Base-by-base conservation (phyloP, 2,113 vertebrate genomes). In the Cyprinodon variegatus region DNA sequence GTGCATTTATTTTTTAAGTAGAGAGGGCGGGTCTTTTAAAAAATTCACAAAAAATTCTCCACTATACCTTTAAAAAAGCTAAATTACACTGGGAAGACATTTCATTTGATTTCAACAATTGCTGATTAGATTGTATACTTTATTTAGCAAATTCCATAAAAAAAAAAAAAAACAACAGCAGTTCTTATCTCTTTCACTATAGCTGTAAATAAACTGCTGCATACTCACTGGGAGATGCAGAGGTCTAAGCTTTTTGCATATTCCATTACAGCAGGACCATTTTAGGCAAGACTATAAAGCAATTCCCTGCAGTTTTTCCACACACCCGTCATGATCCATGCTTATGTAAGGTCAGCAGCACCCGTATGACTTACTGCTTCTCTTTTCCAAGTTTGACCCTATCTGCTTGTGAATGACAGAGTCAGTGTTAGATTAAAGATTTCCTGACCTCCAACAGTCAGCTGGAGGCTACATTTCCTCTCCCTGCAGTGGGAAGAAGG, bases 401-500 rank as follows among this genome's bases (percentile, higher is more conserved):
- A 40, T 13, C 68, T 68, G 65, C 61, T 70, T 15, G 15, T 77
- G 83, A 89, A 67, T 60, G 84, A 84, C 71, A 65, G 65, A 70
- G 67, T 65, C 74, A 81, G 45, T 15, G 76, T 61, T 17, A 63
- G 75, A 80, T 62, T 72, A 62, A 57, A 65, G 68, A 85, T 81
- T 80, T 79, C 81, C 85, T 85, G 86, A 90, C 86, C 77, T 78
- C 75, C 10, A 15, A 46, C 70, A 62, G 71, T 45, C 83, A 77
- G 65, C 70, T 72, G 77, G 83, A 71, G 70, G 66, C 79, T 77
- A 80, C 67, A 78, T 87, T 88, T 88, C 86, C 83, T 78, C 61
- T 63, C 62, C 60, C 70, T 60, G 48, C 70, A 68, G 80, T 61
- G 68, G 65, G 69, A 76, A 48, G 53, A 46, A 10, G 78, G 74